Conservation (phyloP, 2,888 invertebrate genomes). For the Spisula subtruncata region DNA sequence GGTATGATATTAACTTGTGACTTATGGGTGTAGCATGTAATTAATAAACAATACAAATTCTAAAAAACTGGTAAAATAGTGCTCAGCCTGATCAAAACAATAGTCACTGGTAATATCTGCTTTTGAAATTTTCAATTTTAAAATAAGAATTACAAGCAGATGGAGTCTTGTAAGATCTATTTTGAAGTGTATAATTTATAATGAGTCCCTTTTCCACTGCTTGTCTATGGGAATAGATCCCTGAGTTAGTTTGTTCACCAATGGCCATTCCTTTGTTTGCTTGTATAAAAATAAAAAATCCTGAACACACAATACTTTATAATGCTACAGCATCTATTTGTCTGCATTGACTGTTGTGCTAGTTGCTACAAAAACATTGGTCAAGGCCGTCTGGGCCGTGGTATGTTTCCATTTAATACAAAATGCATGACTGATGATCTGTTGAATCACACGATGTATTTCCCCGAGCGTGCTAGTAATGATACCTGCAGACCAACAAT, state of each 20-base stretch:
- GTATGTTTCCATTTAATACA: slow-evolving; percentile 30
- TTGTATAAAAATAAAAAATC: no score
- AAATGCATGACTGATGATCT: slow-evolving; percentile 35
- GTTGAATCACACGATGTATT: slow-evolving; percentile 35
- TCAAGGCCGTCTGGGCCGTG: no score
- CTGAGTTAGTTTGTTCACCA: not conserved
- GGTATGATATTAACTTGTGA: no score
- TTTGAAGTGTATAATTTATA: no score
- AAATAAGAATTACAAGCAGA: no score
- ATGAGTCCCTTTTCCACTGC: not conserved
- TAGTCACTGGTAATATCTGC: not conserved
- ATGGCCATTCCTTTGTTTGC: no score
- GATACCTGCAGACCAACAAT: slow-evolving; percentile 31
- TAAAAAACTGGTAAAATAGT: not conserved
- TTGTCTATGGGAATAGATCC: not conserved
- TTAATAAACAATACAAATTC: no score
- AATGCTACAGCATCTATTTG: not conserved
- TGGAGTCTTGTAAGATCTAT: no score
- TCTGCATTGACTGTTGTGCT: slow-evolving; percentile 32
- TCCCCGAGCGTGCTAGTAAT: slow-evolving; percentile 11
- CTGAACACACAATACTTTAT: no score
- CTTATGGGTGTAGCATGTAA: no score
- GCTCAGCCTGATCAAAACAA: not conserved
- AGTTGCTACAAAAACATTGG: slow-evolving; percentile 51
- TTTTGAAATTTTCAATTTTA: no score